Percentiles rank a stretch among this genome's conserved stretches.
Conservation (phyloP, 2,113 vertebrate species). For the Gopherus evgoodei region DNA sequence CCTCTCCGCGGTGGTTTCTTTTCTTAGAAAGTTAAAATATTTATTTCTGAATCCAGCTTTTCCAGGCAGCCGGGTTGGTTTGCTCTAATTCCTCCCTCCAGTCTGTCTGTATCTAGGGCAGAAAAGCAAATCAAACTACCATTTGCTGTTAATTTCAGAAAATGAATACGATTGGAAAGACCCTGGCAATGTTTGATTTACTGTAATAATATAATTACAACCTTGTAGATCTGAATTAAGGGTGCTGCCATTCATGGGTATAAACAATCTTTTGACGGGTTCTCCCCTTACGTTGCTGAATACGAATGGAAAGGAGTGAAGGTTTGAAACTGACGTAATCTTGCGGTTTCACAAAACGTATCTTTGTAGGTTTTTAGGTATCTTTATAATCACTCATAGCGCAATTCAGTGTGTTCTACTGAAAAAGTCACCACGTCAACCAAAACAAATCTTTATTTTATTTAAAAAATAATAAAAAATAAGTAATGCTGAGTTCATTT, state of each 20-base stretch:
- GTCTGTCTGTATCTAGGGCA: conserved; percentile 16
- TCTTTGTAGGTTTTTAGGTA: neutral
- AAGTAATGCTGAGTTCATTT: conserved; percentile 1
- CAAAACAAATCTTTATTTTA: neutral
- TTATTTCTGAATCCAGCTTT: conserved; percentile 23
- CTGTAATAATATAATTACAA: conserved; percentile 71
- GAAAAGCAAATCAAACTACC: conserved; percentile 45
- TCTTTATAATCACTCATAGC: neutral
- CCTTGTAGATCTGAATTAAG: conserved; percentile 41
- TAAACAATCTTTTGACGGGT: neutral
- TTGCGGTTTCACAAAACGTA: neutral
- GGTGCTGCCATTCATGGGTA: conserved; percentile 31
- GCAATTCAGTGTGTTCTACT: neutral
- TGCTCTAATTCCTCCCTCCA: conserved; percentile 26
- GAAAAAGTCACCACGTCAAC: neutral
- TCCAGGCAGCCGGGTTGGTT: conserved; percentile 15
- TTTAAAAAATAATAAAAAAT: neutral
- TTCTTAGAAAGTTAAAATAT: conserved; percentile 25
- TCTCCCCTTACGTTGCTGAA: conserved; percentile 21
- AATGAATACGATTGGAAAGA: conserved; percentile 55
- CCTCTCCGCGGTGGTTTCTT: neutral
- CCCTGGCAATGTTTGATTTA: conserved; percentile 64
- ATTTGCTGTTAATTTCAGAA: conserved; percentile 69
- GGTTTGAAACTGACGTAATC: neutral
- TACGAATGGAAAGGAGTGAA: conserved; percentile 1